Base-by-base conservation (phyloP, 2,797 vertebrate genomes). In the Lacerta bilineata region DNA sequence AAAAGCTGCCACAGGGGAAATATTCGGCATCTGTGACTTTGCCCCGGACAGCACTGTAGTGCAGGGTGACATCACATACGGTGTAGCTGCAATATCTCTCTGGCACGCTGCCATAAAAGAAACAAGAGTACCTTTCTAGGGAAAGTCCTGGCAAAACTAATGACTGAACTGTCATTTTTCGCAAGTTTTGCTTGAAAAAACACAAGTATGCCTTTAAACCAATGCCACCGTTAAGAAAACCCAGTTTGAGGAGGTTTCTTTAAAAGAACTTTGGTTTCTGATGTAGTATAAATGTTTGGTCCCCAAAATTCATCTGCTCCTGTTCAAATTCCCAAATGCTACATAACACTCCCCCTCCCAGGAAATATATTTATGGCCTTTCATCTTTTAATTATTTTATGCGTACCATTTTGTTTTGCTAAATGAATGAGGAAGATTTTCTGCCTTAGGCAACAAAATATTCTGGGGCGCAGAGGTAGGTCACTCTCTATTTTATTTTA, bases 21-120 rank as follows among this genome's bases (percentile, higher is more conserved):
- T 50, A 71, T 18, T 86, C 69, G 75, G 75, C 75, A 86, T 29
- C 29, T 43, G 36, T 46, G 27, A 25, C 33, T 86, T 86, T 79
- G n/a, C 55, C 39, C 33, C 25, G 13, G 41, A 29, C 33, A 59
- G 10, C 59, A n/a, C 7, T 61, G 15, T 29, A 39, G 64, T 9
- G 18, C 7, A 36, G 83, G 33, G n/a, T 29, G 33, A 85, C 3
- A 20, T 25, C 72, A 75, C 46, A 71, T 74, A 33, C 33, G 2
- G 33, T 33, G 33, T 33, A 7, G 61, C 36, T 8, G 55, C 72
- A 41, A 8, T 76, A 36, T 61, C 50, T 61, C 15, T 15, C 55
- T 85, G 25, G 5, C 50, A 8, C 41, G 23, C 23, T 36, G 33
- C 33, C 75, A 17, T 75, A 61, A 59, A 74, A 27, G n/a, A 74